A percentile compares a stretch with the other conserved stretches of the same genome.
Evolutionary conservation across 2,888 invertebrate species (phyloP).

Genomic region (Drosophila picticornis): DNA sequence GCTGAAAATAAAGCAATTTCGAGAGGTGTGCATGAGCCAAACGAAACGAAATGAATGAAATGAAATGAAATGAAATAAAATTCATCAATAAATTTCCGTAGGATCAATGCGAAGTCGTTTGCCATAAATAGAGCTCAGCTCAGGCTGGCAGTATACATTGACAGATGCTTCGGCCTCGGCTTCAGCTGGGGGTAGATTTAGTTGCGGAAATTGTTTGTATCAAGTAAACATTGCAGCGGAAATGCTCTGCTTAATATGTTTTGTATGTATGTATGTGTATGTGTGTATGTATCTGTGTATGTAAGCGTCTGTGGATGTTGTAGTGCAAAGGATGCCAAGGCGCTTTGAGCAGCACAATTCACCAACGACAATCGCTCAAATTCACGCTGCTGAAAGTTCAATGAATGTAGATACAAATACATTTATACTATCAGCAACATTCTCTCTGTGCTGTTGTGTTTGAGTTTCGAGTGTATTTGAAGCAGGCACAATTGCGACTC

Average conservation of each 20-base stretch:
- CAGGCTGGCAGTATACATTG: constrained; percentile 29
- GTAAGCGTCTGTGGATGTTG: background rate
- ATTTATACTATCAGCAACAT: constrained; percentile 36
- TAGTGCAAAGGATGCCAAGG: background rate
- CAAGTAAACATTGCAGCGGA: constrained; percentile 61
- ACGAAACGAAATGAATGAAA: constrained; percentile 55
- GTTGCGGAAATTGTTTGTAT: constrained; percentile 72
- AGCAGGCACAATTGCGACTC: constrained; percentile 53
- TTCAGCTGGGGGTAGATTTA: constrained; percentile 38
- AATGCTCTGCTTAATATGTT: constrained; percentile 62
- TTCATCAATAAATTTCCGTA: constrained; percentile 75
- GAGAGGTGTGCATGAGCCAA: constrained; percentile 50
- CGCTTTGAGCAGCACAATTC: constrained; percentile 34
- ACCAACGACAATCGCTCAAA: constrained; percentile 44
- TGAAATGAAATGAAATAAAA: constrained; percentile 56
- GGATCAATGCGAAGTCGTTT: constrained; percentile 50
- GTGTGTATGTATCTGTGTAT: background rate
- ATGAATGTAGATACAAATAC: constrained; percentile 46
- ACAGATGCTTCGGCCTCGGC: constrained; percentile 31
- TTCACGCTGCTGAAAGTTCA: constrained; percentile 49
- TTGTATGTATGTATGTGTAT: background rate
- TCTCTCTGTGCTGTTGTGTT: constrained; percentile 2
- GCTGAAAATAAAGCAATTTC: constrained; percentile 70
- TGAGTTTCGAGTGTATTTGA: constrained; percentile 23
- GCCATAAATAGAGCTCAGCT: constrained; percentile 60